Evolutionary conservation across 2,113 vertebrate genomes (phyloP).

Genomic region (Petrocephalus zakoni): DNA sequence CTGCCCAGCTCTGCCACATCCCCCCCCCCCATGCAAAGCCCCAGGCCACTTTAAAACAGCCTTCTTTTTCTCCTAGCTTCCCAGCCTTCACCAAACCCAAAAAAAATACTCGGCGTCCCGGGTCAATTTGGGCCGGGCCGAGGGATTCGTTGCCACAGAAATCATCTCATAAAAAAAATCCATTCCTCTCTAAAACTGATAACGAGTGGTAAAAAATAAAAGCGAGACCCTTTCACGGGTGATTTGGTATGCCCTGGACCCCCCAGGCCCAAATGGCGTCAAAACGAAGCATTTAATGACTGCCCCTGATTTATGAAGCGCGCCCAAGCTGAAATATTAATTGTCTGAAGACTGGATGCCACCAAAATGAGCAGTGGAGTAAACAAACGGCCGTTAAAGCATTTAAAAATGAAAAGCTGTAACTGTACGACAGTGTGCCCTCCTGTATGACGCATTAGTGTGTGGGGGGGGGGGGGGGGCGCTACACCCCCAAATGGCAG

Average conservation of each 20-base stretch:
- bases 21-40: neutral
- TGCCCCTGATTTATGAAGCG: conserved; percentile 56
- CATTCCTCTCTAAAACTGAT: conserved; percentile 3
- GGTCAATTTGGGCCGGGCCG: neutral
- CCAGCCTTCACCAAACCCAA: neutral
- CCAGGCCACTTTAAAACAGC: conserved; percentile 24
- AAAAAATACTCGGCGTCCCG: neutral
- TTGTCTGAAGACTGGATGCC: conserved; percentile 32
- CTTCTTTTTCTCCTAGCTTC: conserved; percentile 4
- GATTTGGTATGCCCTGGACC: conserved; percentile 33
- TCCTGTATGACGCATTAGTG: neutral
- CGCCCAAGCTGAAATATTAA: conserved; percentile 47
- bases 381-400: neutral
- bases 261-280: conserved; percentile 48
- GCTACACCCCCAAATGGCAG: neutral
- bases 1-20: neutral
- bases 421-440: neutral
- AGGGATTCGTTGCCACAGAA: neutral
- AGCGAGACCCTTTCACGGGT: conserved; percentile 23
- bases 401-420: conserved; percentile 4
- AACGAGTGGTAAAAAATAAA: neutral
- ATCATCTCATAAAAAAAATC: neutral
- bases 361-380: conserved; percentile 37
- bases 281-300: conserved; percentile 55
- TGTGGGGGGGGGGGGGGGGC: too few relatives aligned